Percentiles rank a stretch among this genome's conserved stretches.
Conservation (phyloP, 2,797 vertebrate genomes). For the Anabas testudineus region DNA sequence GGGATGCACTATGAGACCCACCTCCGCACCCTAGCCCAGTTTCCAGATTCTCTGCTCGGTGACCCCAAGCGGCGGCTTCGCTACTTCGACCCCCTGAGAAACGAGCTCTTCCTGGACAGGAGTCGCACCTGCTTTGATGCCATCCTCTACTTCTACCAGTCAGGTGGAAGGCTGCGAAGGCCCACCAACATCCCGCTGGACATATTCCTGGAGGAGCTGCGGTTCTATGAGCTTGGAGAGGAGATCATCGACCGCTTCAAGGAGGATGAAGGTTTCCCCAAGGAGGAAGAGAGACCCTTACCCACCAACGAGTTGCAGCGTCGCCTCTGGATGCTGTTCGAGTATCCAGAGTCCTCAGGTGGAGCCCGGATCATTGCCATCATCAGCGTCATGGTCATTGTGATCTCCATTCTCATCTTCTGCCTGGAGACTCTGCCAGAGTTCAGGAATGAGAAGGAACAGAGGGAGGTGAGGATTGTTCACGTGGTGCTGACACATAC, state of each 20-base stretch:
- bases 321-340: slow-evolving; percentile 92
- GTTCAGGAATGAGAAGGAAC: slow-evolving; percentile 89
- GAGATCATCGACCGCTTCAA: slow-evolving; percentile 89
- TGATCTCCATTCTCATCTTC: slow-evolving; percentile 97
- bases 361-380: slow-evolving; percentile 91
- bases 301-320: slow-evolving; percentile 85
- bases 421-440: slow-evolving; percentile 95
- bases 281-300: slow-evolving; percentile 85
- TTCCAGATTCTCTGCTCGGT: slow-evolving; percentile 92
- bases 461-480: slow-evolving; percentile 78
- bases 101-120: slow-evolving; percentile 94
- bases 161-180: slow-evolving; percentile 89
- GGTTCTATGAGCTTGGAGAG: slow-evolving; percentile 92
- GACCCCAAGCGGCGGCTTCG: slow-evolving; percentile 87
- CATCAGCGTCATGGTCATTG: slow-evolving; percentile 94
- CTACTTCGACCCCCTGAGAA: slow-evolving; percentile 91
- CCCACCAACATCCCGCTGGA: slow-evolving; percentile 92
- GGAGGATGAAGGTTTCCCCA: slow-evolving; percentile 91
- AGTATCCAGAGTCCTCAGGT: slow-evolving; percentile 93
- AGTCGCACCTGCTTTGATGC: slow-evolving; percentile 93
- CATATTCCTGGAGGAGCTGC: slow-evolving; percentile 93
- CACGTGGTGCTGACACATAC: slow-evolving; percentile 4
- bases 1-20: slow-evolving; percentile 94
- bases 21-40: slow-evolving; percentile 90
- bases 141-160: slow-evolving; percentile 96